Evolutionary conservation across 2,113 vertebrate genomes (phyloP), one percentile per base, ranked within the genome.

Genomic region (Macroglossus sobrinus): DNA sequence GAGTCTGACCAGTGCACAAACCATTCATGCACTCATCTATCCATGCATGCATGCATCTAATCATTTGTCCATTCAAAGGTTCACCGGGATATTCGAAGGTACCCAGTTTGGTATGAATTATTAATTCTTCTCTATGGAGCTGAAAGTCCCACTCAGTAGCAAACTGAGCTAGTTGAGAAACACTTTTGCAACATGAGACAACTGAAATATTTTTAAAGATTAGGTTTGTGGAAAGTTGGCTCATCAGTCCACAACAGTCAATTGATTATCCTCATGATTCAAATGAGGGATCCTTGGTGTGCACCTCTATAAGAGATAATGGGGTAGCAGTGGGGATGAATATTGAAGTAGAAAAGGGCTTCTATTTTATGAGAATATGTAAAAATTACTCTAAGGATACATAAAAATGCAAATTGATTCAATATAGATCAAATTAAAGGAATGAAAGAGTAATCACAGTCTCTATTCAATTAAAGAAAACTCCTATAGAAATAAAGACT

Each of bases 251-350:
- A 57, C 35, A 89, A 26, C 2, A 82, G 47, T 61, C 64, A 38
- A 38, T 79, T n/a, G 19, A 15, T 53, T 84, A 96, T 30, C n/a
- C 47, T 50, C 15, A 1, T 72, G 10, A 69, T 53, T 79, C 38
- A 6, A n/a, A 18, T 33, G 22, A 57, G 21, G 19, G 7, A 5
- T 22, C 22, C 12, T 66, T 76, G 30, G 22, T 47, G 47, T 21
- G 26, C 15, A 50, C 24, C 55, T 19, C 3, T 28, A 22, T 30
- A 35, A 47, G 63, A 28, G 38, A 61, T 14, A 26, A n/a, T 2
- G 9, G 12, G 6, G n/a, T 13, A 3, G 28, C 28, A 53, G 15
- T 6, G 5, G 0, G 12, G 14, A 28, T 7, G 15, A 5, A 40
- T 47, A 43, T 30, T 30, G 50, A 47, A 66, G 75, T 84, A 90